These are phyloP conservation scores for Drosophila parthenogenetica DNA, from an alignment of 2,888 invertebrate genomes.

Conservation along the genomic window DNA sequence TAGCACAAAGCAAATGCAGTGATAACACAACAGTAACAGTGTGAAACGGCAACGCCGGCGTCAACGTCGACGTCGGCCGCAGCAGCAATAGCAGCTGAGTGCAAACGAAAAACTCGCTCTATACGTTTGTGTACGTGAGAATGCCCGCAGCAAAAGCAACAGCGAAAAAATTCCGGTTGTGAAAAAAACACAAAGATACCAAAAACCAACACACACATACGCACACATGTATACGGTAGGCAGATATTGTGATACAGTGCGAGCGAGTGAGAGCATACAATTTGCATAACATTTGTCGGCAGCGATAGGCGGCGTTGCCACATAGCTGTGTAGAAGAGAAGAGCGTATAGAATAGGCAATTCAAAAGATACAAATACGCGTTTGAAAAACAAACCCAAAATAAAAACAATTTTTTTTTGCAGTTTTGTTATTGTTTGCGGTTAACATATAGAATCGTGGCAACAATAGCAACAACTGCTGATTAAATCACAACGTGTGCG, in stretches of 20 bases:
- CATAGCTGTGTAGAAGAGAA: slow-evolving; percentile 4
- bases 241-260: slow-evolving; percentile 23
- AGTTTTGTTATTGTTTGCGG: slow-evolving; percentile 51
- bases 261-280: slow-evolving; percentile 46
- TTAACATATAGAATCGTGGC: slow-evolving; percentile 19
- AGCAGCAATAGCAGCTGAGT: slow-evolving; percentile 65
- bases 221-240: slow-evolving; percentile 1
- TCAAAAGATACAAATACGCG: slow-evolving; percentile 18
- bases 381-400: slow-evolving; percentile 3
- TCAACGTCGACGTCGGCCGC: not conserved
- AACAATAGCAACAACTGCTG: slow-evolving; percentile 26
- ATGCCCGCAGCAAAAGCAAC: slow-evolving; percentile 70
- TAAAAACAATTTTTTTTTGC: slow-evolving; percentile 7
- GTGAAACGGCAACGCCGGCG: slow-evolving; percentile 15
- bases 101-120: slow-evolving; percentile 41
- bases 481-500: slow-evolving; percentile 49
- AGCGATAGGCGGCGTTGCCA: slow-evolving; percentile 48
- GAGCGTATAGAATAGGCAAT: slow-evolving; percentile 5
- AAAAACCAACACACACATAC: slow-evolving; percentile 27
- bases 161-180: slow-evolving; percentile 78
- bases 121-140: slow-evolving; percentile 69
- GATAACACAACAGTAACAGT: slow-evolving; percentile 61
- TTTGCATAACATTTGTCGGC: slow-evolving; percentile 56
- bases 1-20: slow-evolving; percentile 73
- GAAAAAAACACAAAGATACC: slow-evolving; percentile 44